phyloP scores from a whole-genome alignment of 2,797 vertebrate species.

The Cuniculus paca region DNA sequence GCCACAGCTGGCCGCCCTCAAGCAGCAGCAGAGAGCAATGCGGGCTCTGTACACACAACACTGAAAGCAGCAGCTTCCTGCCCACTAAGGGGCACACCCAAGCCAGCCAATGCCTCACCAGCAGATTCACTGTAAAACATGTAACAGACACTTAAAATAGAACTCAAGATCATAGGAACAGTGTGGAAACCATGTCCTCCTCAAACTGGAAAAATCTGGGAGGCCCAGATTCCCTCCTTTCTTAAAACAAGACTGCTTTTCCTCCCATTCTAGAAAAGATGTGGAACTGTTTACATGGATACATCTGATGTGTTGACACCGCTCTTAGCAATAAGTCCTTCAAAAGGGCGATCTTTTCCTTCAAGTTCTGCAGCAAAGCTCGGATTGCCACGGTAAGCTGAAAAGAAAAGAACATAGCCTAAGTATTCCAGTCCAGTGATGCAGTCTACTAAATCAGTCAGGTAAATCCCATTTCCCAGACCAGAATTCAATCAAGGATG shows the following conservation, averaged over 20 bases:
- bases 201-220: slow-evolving; percentile 57
- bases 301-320: slow-evolving; percentile 94
- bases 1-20: not conserved
- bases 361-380: slow-evolving; percentile 93
- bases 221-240: slow-evolving; percentile 61
- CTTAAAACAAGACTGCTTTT: not conserved
- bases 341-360: slow-evolving; percentile 94
- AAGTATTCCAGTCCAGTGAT: slow-evolving; percentile 17
- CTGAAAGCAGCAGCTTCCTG: not conserved
- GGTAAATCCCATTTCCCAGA: not conserved
- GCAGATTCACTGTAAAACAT: slow-evolving; percentile 61
- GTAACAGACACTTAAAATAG: slow-evolving; percentile 66
- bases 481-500: not conserved
- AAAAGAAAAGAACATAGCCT: slow-evolving; percentile 77
- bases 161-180: slow-evolving; percentile 65
- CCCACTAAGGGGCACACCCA: not conserved
- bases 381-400: slow-evolving; percentile 95
- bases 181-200: slow-evolving; percentile 73
- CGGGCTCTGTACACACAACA: not conserved
- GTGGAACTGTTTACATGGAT: slow-evolving; percentile 88
- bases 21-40: not conserved
- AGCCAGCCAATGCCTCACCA: not conserved
- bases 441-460: not conserved
- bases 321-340: slow-evolving; percentile 93
- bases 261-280: slow-evolving; percentile 60